A percentile compares a stretch with the other conserved stretches of the same genome.
phyloP scores from a whole-genome alignment of 2,797 vertebrate genomes.

The Hydrolagus colliei region DNA sequence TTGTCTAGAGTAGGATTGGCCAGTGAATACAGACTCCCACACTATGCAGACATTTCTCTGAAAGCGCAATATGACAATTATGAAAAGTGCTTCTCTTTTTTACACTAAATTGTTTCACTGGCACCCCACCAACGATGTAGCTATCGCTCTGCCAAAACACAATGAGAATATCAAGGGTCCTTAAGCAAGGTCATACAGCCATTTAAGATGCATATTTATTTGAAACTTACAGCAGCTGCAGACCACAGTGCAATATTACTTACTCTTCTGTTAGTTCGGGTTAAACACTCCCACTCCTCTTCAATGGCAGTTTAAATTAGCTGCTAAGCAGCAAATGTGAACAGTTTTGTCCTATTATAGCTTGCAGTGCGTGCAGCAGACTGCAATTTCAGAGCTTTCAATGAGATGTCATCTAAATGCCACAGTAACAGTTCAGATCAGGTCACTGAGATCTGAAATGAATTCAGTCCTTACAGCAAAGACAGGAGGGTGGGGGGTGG shows the following conservation, averaged over 20 bases:
- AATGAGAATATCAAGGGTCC: conserved; percentile 2
- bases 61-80: conserved; percentile 34
- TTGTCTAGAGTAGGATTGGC: conserved; percentile 34
- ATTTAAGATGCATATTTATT: conserved; percentile 37
- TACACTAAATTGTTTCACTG: conserved; percentile 35
- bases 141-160: background rate
- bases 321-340: background rate
- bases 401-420: conserved; percentile 4
- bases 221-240: conserved; percentile 44
- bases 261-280: background rate
- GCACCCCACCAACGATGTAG: background rate
- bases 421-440: background rate
- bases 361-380: background rate
- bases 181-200: conserved; percentile 27
- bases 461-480: too few species aligned
- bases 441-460: too few species aligned
- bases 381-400: background rate
- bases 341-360: background rate
- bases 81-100: conserved; percentile 36
- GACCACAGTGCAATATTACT: conserved; percentile 36
- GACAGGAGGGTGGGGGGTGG: too few species aligned
- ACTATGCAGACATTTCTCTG: conserved; percentile 36
- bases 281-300: background rate
- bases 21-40: conserved; percentile 34
- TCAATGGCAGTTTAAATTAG: background rate